Percentiles rank a stretch among this genome's conserved stretches.
phyloP scores from a whole-genome alignment of 2,888 invertebrate genomes.

The Macrophya annulata region DNA sequence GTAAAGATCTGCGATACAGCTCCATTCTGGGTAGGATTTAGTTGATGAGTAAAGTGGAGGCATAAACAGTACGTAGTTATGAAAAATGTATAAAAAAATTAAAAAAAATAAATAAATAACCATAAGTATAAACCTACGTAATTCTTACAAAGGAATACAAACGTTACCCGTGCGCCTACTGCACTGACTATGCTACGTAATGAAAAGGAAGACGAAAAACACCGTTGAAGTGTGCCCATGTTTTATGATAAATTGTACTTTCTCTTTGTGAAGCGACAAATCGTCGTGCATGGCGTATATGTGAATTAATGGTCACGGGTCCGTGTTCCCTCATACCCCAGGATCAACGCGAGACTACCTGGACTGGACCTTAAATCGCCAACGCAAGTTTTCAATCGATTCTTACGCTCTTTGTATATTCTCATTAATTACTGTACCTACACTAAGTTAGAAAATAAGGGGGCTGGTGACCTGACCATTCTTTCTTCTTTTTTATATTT shows the following conservation, averaged over 20 bases:
- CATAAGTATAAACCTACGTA: neutral
- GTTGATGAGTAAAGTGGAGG: neutral
- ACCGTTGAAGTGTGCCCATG: constrained; percentile 24
- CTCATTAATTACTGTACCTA: constrained; percentile 25
- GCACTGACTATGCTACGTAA: neutral
- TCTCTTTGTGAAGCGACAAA: constrained; percentile 37
- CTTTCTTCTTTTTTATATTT: neutral
- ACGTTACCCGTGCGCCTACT: neutral
- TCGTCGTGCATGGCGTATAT: neutral
- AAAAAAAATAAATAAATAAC: neutral
- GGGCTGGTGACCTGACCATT: neutral
- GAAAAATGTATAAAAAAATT: constrained; percentile 5
- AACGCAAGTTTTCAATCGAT: constrained; percentile 22
- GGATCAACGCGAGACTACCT: neutral
- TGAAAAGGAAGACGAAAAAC: constrained; percentile 39
- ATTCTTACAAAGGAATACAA: neutral
- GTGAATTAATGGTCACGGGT: neutral
- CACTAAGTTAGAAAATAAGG: neutral
- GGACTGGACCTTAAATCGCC: neutral
- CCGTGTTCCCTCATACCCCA: neutral
- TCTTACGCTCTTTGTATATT: constrained; percentile 14
- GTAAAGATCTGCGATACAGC: neutral
- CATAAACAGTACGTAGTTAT: neutral
- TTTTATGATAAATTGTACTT: constrained; percentile 36
- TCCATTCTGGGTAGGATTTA: neutral